phyloP scores from a whole-genome alignment of 2,113 vertebrate genomes.

The Tympanuchus pallidicinctus region DNA sequence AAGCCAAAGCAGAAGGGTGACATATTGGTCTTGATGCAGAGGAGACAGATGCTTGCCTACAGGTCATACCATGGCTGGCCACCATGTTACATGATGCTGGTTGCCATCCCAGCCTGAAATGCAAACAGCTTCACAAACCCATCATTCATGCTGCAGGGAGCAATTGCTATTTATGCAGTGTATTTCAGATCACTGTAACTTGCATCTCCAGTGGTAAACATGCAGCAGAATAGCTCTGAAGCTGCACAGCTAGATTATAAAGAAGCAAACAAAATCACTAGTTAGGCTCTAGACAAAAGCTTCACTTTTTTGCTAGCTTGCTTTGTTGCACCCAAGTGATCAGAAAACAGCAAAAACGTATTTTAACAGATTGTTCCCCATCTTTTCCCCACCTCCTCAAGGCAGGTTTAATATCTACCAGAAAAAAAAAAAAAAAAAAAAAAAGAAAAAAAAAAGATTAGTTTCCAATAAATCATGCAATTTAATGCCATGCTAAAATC shows the following conservation, averaged over 20 bases:
- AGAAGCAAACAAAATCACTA: background rate
- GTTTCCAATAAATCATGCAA: background rate
- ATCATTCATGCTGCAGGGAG: background rate
- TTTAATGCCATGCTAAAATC: background rate
- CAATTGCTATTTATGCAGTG: accelerated
- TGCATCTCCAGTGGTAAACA: background rate
- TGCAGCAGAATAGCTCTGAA: background rate
- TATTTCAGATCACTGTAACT: background rate
- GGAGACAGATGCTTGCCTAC: background rate
- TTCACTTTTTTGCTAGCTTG: background rate
- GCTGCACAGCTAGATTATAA: background rate
- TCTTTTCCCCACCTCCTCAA: background rate
- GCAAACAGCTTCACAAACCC: background rate
- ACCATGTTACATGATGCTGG: accelerated
- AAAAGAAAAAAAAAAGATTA: background rate
- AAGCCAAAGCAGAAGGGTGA: constrained; percentile 8
- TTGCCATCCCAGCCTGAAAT: background rate
- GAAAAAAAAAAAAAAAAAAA: background rate
- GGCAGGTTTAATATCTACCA: background rate
- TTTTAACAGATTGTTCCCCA: background rate
- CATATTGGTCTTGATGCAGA: background rate
- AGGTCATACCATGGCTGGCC: background rate
- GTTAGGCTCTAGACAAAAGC: background rate
- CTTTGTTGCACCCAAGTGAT: background rate
- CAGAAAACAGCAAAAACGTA: background rate